phyloP scores from a whole-genome alignment of 2,888 invertebrate species.

The Pyrocoelia pectoralis region DNA sequence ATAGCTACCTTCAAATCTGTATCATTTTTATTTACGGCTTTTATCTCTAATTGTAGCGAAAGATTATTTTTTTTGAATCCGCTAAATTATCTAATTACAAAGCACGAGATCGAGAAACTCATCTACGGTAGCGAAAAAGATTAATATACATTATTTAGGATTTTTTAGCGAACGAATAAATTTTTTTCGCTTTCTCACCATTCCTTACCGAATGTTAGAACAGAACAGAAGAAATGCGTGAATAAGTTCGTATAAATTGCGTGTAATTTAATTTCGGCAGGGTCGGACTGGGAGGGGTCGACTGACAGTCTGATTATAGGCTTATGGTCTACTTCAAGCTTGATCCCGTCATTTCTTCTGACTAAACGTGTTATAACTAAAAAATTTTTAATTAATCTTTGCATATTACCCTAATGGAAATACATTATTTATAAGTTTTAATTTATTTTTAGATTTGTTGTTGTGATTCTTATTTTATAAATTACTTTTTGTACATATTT shows the following conservation, averaged over 20 bases:
- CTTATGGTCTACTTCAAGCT: conserved; percentile 46
- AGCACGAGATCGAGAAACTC: conserved; percentile 50
- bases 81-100: conserved; percentile 58
- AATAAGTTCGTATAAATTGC: conserved; percentile 50
- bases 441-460: conserved; percentile 4
- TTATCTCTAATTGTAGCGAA: conserved; percentile 44
- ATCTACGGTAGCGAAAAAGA: conserved; percentile 51
- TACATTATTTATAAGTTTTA: conserved; percentile 11
- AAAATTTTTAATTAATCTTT: conserved; percentile 47
- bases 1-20: conserved; percentile 9
- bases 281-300: conserved; percentile 59
- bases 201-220: background rate
- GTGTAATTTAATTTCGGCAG: conserved; percentile 62
- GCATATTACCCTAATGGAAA: conserved; percentile 13
- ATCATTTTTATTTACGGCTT: conserved; percentile 10
- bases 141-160: background rate
- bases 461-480: conserved; percentile 2
- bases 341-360: conserved; percentile 46
- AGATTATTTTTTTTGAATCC: conserved; percentile 11
- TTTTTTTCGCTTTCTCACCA: background rate
- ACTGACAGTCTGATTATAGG: conserved; percentile 61
- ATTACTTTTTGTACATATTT: background rate
- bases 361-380: conserved; percentile 50
- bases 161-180: background rate
- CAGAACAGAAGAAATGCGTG: conserved; percentile 44